Conservation (phyloP, 1,140 invertebrate genomes). For the Zaprionus lachaisei region DNA sequence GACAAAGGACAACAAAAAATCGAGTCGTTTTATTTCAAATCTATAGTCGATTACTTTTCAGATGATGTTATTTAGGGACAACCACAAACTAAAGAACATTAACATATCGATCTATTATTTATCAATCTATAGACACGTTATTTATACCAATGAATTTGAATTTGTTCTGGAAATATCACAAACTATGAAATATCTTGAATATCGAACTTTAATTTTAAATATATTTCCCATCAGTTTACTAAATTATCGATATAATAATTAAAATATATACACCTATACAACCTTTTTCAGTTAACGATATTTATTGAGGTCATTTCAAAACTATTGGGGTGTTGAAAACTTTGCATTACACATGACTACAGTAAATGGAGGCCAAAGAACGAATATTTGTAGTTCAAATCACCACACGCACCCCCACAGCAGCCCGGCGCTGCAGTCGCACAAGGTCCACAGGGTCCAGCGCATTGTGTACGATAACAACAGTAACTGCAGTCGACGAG, state of each 20-base stretch:
- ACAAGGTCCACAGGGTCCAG: constrained; percentile 25
- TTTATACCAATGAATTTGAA: too few relatives aligned
- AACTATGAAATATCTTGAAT: background rate
- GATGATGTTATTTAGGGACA: too few relatives aligned
- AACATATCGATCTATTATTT: too few relatives aligned
- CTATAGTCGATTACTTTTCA: too few relatives aligned
- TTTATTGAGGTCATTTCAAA: background rate
- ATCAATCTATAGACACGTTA: too few relatives aligned
- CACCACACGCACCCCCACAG: constrained; percentile 36
- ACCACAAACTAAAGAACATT: too few relatives aligned
- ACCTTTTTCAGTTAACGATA: background rate
- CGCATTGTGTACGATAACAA: constrained; percentile 42
- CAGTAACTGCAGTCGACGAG: constrained; percentile 61
- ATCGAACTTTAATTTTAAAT: background rate
- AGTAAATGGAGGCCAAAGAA: constrained; percentile 41
- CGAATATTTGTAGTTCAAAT: constrained; percentile 44
- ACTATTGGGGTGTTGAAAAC: background rate
- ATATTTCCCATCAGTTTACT: too few relatives aligned
- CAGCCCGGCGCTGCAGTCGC: constrained; percentile 25
- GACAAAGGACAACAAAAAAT: constrained; percentile 67
- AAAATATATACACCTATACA: too few relatives aligned
- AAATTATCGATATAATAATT: too few relatives aligned
- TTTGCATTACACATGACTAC: constrained; percentile 1
- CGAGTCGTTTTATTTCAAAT: background rate
- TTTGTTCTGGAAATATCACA: too few relatives aligned